Base-by-base conservation (phyloP, 2,113 vertebrate genomes). In the Periophthalmus modestus region DNA sequence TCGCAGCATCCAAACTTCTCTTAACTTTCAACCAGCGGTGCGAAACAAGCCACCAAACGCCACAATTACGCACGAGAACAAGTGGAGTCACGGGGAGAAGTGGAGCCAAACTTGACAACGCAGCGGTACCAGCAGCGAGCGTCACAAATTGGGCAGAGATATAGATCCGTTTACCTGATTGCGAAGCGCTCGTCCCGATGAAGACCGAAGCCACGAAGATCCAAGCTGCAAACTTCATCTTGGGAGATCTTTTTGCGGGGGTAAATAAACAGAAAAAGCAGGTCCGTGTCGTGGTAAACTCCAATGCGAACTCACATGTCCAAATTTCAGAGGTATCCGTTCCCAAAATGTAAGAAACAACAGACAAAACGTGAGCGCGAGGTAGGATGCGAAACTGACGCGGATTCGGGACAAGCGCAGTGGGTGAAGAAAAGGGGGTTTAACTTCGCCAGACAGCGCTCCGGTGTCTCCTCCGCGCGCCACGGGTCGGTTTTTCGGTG, bases 241-340 rank as follows among this genome's bases (percentile, higher is more conserved):
- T 90, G 46, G 59, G 33, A 39, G 10, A n/a, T n/a, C 12, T 28
- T 5, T 59, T 23, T 0, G 10, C 11, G 12, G 36, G 18, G 43
- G 68, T 33, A 33, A 62, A 62, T 12, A 62, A 62, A 33, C 7
- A 39, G 34, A 39, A 13, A 28, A 39, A 28, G 69, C 61, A 73
- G 85, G 81, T 69, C 68, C 23, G 75, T 85, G 78, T 81, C 75
- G 28, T 62, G 2, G 76, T 77, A 87, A 82, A 87, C 84, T 92
- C 91, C 91, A 46, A 85, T 47, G 70, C 88, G 88, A 65, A 65
- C 88, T 93, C 89, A 93, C 90, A 92, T 93, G 89, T 93, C 92
- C 91, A 86, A 61, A 81, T 67, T 3, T 18, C 24, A 34, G 69
- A 85, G 79, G 82, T 89, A 91, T 93, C 91, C 91, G 47, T 58